Percentiles rank a stretch among this genome's conserved stretches.
Evolutionary conservation across 2,888 invertebrate species (phyloP).

Genomic region (Agrotis ipsilon): DNA sequence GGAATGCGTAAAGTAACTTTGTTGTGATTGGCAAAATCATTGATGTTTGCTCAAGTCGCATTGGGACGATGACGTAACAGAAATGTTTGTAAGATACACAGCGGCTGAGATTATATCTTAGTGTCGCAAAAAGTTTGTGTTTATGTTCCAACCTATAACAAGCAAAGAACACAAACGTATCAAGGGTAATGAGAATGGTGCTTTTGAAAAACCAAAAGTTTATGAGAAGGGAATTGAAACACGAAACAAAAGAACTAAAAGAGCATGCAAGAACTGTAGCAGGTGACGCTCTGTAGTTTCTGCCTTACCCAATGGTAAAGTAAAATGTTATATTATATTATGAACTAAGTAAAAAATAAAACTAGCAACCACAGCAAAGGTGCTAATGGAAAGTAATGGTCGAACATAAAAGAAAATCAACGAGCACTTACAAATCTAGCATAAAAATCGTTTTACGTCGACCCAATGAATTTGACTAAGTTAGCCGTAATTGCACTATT

Average conservation of each 20-base stretch:
- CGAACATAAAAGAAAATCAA: constrained; percentile 26
- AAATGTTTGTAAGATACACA: constrained; percentile 42
- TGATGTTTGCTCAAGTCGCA: constrained; percentile 50
- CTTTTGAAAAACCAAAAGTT: background rate
- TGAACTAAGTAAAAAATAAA: background rate
- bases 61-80: constrained; percentile 61
- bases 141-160: constrained; percentile 9
- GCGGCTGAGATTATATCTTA: constrained; percentile 45
- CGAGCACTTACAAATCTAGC: constrained; percentile 29
- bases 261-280: background rate
- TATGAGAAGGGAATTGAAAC: background rate
- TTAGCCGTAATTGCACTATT: constrained; percentile 56
- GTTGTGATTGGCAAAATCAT: constrained; percentile 71
- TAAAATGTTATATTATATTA: background rate
- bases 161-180: background rate
- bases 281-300: background rate
- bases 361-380: background rate
- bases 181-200: background rate
- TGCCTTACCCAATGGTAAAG: background rate
- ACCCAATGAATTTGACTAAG: constrained; percentile 57
- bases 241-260: background rate
- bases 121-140: constrained; percentile 27
- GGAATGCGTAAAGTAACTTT: constrained; percentile 59
- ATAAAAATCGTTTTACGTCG: constrained; percentile 52
- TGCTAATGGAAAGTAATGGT: constrained; percentile 18